Conservation (phyloP, 2,888 invertebrate genomes). For the Sminthurinus aureus region DNA sequence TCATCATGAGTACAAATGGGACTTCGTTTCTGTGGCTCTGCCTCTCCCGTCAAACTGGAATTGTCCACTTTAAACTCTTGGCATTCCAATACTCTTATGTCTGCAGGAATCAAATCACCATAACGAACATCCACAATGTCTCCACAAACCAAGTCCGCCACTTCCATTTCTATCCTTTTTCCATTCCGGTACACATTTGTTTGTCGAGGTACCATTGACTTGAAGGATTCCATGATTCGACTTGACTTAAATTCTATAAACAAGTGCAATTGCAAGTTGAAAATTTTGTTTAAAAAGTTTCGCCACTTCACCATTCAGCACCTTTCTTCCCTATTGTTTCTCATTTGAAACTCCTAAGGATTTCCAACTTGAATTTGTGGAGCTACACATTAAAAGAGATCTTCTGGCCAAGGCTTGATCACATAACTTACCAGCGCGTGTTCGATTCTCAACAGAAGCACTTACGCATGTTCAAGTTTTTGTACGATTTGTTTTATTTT, state of each 20-base stretch:
- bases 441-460: too few species aligned
- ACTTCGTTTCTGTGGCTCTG: constrained; percentile 69
- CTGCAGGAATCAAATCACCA: constrained; percentile 70
- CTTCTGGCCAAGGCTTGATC: too few species aligned
- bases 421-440: too few species aligned
- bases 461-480: too few species aligned
- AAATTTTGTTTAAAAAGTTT: too few species aligned
- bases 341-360: too few species aligned
- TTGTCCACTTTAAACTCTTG: constrained; percentile 72
- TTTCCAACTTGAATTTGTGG: too few species aligned
- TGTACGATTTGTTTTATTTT: too few species aligned
- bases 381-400: too few species aligned
- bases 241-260: constrained; percentile 71
- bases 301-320: too few species aligned
- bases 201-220: constrained; percentile 62
- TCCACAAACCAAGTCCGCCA: constrained; percentile 66
- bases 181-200: constrained; percentile 62
- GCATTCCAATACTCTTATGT: constrained; percentile 67
- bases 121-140: constrained; percentile 70
- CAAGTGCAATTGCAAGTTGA: too few species aligned
- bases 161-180: constrained; percentile 61
- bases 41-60: constrained; percentile 75
- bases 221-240: constrained; percentile 68
- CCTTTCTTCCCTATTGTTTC: too few species aligned
- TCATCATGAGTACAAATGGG: constrained; percentile 66